Evolutionary conservation across 2,888 invertebrate species (phyloP).

Genomic region (Anoncus sp.): DNA sequence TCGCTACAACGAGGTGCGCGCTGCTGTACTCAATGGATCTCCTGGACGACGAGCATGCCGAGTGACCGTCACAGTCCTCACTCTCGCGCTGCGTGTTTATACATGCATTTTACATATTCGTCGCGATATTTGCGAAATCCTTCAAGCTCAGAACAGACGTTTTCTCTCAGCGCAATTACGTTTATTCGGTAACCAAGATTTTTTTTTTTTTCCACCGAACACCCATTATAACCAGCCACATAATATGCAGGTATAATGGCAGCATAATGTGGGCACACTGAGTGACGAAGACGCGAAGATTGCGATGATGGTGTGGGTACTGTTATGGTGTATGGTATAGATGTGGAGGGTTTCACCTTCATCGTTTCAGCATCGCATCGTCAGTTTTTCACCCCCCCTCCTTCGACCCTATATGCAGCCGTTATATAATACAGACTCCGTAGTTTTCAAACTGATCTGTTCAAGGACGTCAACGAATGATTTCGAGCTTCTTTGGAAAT

Average conservation of each 20-base stretch:
- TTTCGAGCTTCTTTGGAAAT: slow-evolving; percentile 49
- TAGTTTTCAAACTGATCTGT: slow-evolving; percentile 11
- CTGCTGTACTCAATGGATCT: slow-evolving; percentile 24
- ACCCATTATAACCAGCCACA: slow-evolving; percentile 61
- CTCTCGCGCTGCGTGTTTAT: slow-evolving; percentile 35
- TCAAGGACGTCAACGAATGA: slow-evolving; percentile 34
- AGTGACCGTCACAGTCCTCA: slow-evolving; percentile 16
- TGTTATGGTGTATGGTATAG: background rate
- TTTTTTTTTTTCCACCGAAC: slow-evolving; percentile 19
- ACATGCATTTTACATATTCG: slow-evolving; percentile 59
- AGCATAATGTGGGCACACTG: slow-evolving; percentile 57
- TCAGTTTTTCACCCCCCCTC: slow-evolving; percentile 12
- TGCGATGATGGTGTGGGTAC: slow-evolving; percentile 14
- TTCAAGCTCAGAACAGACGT: slow-evolving; percentile 8
- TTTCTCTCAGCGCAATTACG: background rate
- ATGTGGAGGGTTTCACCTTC: slow-evolving; percentile 17
- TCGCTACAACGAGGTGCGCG: slow-evolving; percentile 2
- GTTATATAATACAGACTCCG: slow-evolving; percentile 23
- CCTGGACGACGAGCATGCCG: slow-evolving; percentile 32
- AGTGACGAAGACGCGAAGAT: slow-evolving; percentile 45
- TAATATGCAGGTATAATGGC: slow-evolving; percentile 64
- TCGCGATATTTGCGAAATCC: slow-evolving; percentile 23
- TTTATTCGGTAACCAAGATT: background rate
- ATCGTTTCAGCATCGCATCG: slow-evolving; percentile 17
- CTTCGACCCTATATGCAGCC: background rate